Conservation (phyloP, 1,140 invertebrate genomes). For the Dendrolimus kikuchii region DNA sequence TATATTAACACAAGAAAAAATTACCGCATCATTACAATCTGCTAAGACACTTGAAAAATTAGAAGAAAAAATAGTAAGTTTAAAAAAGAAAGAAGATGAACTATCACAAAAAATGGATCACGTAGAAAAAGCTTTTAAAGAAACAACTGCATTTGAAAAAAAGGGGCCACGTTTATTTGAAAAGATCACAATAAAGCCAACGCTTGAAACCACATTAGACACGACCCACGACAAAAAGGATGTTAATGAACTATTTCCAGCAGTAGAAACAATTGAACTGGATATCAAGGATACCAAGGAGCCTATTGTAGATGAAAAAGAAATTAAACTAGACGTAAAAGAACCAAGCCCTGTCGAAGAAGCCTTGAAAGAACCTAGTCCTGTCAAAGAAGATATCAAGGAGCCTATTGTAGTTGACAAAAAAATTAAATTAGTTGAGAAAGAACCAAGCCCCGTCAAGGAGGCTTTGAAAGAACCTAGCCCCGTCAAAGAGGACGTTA, state of each 20-base stretch:
- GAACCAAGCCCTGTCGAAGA: not conserved
- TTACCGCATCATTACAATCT: conserved; percentile 48
- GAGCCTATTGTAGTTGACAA: not conserved
- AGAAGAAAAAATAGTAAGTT: conserved; percentile 54
- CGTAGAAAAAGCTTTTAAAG: not conserved
- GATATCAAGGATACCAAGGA: not conserved
- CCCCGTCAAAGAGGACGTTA: too few relatives aligned
- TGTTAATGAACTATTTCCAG: too few relatives aligned
- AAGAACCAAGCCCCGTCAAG: too few relatives aligned
- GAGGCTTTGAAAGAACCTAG: too few relatives aligned
- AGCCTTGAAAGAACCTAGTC: not conserved
- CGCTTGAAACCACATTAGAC: too few relatives aligned
- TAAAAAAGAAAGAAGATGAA: conserved; percentile 40
- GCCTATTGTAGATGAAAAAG: too few relatives aligned
- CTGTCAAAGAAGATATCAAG: not conserved
- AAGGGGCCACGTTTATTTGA: too few relatives aligned
- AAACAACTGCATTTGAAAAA: too few relatives aligned
- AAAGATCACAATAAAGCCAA: too few relatives aligned
- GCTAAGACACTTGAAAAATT: conserved; percentile 59
- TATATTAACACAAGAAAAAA: conserved; percentile 26
- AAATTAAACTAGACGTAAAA: not conserved
- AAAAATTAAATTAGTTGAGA: too few relatives aligned
- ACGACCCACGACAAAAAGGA: too few relatives aligned
- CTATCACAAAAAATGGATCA: not conserved
- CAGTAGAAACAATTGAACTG: conserved; percentile 4